Percentiles rank a stretch among this genome's conserved stretches.
Conservation (phyloP, 2,888 invertebrate genomes). For the Lomographa bimaculata region DNA sequence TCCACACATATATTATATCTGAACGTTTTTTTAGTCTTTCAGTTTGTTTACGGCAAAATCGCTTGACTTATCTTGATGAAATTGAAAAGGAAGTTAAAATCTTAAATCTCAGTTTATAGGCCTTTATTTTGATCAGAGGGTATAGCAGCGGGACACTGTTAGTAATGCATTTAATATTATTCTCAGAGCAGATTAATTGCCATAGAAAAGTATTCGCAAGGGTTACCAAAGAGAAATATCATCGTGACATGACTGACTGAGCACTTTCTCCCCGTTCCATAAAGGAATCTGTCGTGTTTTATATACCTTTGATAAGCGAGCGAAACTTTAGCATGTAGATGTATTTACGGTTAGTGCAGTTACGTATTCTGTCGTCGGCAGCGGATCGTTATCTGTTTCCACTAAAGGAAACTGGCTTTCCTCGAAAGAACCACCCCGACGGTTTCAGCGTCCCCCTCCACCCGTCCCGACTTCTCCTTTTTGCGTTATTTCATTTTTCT, state of each 20-base stretch:
- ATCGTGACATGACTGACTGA: slow-evolving; percentile 48
- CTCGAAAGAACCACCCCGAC: slow-evolving; percentile 75
- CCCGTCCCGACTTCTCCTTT: slow-evolving; percentile 68
- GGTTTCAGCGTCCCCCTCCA: slow-evolving; percentile 59
- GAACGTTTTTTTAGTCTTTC: too few species aligned
- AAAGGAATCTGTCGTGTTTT: slow-evolving; percentile 58
- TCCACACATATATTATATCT: too few species aligned
- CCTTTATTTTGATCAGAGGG: too few species aligned
- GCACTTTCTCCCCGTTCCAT: slow-evolving; percentile 53
- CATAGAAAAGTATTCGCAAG: too few species aligned
- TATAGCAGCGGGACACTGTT: too few species aligned
- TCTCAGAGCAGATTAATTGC: too few species aligned
- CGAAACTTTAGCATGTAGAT: slow-evolving; percentile 55
- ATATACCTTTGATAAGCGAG: slow-evolving; percentile 67
- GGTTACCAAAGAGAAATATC: slow-evolving; percentile 22
- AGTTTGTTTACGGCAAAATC: too few species aligned
- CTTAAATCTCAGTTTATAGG: too few species aligned
- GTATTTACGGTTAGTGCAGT: slow-evolving; percentile 72
- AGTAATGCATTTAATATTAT: too few species aligned
- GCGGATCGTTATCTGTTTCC: slow-evolving; percentile 83
- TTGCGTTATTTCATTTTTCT: slow-evolving; percentile 82
- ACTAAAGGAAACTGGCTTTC: slow-evolving; percentile 82
- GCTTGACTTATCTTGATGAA: too few species aligned
- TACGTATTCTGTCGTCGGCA: slow-evolving; percentile 81
- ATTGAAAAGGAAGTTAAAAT: too few species aligned